Percentiles rank a stretch among this genome's conserved stretches.
phyloP scores from a whole-genome alignment of 2,113 vertebrate species.

The Varanus salvator region DNA sequence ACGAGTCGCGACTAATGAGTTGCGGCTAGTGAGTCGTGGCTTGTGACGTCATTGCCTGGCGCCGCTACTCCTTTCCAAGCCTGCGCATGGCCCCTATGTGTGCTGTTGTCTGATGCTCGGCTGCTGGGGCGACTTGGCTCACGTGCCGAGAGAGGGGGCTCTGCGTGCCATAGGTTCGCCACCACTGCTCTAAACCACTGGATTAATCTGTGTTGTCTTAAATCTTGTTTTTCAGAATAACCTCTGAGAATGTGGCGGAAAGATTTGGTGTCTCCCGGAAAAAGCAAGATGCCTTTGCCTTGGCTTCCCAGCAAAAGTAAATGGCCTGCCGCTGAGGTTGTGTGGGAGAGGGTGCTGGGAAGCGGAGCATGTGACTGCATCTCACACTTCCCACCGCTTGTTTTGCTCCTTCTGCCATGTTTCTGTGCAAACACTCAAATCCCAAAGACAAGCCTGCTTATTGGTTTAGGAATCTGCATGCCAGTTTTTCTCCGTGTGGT shows the following conservation, averaged over 20 bases:
- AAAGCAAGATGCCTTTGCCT: slow-evolving; percentile 89
- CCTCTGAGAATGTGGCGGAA: slow-evolving; percentile 94
- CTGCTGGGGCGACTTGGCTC: no score
- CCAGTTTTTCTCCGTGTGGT: background rate
- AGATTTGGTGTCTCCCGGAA: slow-evolving; percentile 86
- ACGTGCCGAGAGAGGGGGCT: no score
- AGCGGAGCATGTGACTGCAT: background rate
- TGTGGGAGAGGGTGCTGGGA: no score
- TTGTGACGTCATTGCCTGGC: no score
- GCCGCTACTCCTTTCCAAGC: no score
- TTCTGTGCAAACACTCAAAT: no score
- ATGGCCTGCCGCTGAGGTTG: background rate
- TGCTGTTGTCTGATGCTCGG: no score
- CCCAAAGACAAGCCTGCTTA: background rate
- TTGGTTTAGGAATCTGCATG: background rate
- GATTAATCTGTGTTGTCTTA: background rate
- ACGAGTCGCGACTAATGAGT: no score
- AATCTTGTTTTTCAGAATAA: slow-evolving; percentile 81
- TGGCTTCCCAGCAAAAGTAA: slow-evolving; percentile 91
- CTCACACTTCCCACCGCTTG: background rate
- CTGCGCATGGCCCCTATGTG: no score
- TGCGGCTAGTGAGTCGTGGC: no score
- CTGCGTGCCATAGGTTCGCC: no score
- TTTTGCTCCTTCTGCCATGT: no score
- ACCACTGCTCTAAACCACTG: background rate